phyloP scores from a whole-genome alignment of 2,113 vertebrate species.

The Lethenteron camtschaticum region DNA sequence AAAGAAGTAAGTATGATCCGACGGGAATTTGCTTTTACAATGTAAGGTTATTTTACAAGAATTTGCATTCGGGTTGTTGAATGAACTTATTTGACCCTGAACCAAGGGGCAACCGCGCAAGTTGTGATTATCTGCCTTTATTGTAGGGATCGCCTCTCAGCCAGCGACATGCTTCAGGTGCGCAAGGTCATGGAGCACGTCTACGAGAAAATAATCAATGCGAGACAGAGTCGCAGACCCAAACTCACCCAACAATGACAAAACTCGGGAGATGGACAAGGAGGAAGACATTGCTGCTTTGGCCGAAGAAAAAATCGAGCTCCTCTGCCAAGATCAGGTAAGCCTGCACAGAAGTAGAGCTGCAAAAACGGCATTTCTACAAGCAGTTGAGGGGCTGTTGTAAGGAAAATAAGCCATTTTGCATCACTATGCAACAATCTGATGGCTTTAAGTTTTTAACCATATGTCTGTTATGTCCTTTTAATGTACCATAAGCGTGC shows the following conservation, averaged over 20 bases:
- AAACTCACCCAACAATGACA: slow-evolving; percentile 78
- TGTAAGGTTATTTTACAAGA: too few species aligned
- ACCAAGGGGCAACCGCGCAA: background rate
- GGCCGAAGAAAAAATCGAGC: slow-evolving; percentile 92
- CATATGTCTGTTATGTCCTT: too few species aligned
- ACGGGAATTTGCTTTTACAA: too few species aligned
- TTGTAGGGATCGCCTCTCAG: slow-evolving; percentile 65
- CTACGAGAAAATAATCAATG: slow-evolving; percentile 94
- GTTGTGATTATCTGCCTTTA: background rate
- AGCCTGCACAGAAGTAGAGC: background rate
- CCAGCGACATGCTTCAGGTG: slow-evolving; percentile 97
- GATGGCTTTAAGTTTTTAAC: too few species aligned
- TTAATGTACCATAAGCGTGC: too few species aligned
- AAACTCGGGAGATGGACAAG: slow-evolving; percentile 76
- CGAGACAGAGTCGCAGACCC: slow-evolving; percentile 93
- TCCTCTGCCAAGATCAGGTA: slow-evolving; percentile 95
- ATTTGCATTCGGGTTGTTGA: too few species aligned
- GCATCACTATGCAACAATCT: too few species aligned
- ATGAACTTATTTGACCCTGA: too few species aligned
- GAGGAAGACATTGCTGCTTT: slow-evolving; percentile 88
- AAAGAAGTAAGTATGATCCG: background rate
- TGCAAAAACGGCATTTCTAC: too few species aligned
- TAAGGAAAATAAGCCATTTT: too few species aligned
- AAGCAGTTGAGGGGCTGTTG: too few species aligned
- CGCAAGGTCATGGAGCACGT: slow-evolving; percentile 97